phyloP scores from a whole-genome alignment of 2,888 invertebrate species.

The Eucriotettix oculatus region DNA sequence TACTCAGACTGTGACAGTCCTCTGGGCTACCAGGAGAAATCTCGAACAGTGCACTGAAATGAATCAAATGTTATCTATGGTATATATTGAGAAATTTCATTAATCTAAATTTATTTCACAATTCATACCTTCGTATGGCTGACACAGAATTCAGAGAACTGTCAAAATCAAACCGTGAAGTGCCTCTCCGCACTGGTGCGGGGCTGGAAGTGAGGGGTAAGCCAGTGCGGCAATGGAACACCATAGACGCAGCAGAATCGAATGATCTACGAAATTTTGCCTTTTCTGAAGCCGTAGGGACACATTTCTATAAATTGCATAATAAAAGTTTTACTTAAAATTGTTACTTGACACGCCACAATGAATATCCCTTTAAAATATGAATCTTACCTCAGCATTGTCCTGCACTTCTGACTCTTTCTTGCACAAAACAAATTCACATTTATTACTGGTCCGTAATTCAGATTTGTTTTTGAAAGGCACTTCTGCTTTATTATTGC shows the following conservation, averaged over 20 bases:
- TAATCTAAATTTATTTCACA: neutral
- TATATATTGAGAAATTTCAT: neutral
- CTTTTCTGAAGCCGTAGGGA: conserved; percentile 55
- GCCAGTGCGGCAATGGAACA: conserved; percentile 66
- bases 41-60: conserved; percentile 48
- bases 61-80: neutral
- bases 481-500: neutral
- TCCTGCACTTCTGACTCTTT: no score
- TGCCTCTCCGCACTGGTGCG: conserved; percentile 61
- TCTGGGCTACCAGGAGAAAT: conserved; percentile 6
- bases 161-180: conserved; percentile 70
- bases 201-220: conserved; percentile 74
- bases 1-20: conserved; percentile 9
- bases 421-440: no score
- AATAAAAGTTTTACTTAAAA: no score
- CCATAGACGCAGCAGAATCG: conserved; percentile 65
- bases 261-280: conserved; percentile 55
- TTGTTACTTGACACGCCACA: no score
- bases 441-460: no score
- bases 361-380: no score
- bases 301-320: conserved; percentile 14
- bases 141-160: conserved; percentile 60
- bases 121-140: conserved; percentile 58
- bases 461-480: no score
- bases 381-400: no score